Base-by-base conservation (phyloP, 2,888 invertebrate genomes). In the Spodoptera exigua region DNA sequence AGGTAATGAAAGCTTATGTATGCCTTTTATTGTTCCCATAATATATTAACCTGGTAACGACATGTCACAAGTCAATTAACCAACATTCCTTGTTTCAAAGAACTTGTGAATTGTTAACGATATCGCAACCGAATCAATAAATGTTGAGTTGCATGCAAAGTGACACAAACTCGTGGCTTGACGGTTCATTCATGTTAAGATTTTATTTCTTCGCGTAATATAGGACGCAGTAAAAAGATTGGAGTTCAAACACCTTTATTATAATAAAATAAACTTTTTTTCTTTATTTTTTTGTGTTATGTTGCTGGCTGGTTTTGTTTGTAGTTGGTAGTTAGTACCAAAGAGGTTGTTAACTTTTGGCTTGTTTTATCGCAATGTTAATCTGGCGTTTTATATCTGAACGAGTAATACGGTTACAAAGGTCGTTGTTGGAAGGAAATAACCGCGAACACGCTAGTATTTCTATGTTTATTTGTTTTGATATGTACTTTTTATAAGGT, bases 291-390 rank as follows among this genome's bases (percentile, higher is more conserved):
- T 48, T 52, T 49, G 34, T 40, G 43, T 52, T 35, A 47, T 11
- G 62, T 47, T 69, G 16, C 27, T 27, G 27, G 27, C 27, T 27
- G 27, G 27, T 27, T n/a, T n/a, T n/a, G n/a, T n/a, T n/a, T 27
- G 27, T 27, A 27, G 7, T 9, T 7, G 1, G 27, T 27, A 3
- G 3, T 3, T 18, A 3, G 9, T 9, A 27, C 13, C 32, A 59
- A 66, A 45, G 39, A 61, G 57, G 54, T 78, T 71, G 64, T 75
- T 75, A 68, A 55, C 60, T 62, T 45, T 35, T 27, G 37, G 18
- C 49, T 63, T 10, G 37, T 32, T 53, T 61, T 63, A 75, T 78
- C 68, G 16, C n/a, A 59, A 65, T 61, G 34, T 12, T 54, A 68
- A 75, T 75, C 62, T 62, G 14, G n/a, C 32, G 17, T 52, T 61